phyloP scores from a whole-genome alignment of 2,797 vertebrate species.

The Pteronotus mesoamericanus region DNA sequence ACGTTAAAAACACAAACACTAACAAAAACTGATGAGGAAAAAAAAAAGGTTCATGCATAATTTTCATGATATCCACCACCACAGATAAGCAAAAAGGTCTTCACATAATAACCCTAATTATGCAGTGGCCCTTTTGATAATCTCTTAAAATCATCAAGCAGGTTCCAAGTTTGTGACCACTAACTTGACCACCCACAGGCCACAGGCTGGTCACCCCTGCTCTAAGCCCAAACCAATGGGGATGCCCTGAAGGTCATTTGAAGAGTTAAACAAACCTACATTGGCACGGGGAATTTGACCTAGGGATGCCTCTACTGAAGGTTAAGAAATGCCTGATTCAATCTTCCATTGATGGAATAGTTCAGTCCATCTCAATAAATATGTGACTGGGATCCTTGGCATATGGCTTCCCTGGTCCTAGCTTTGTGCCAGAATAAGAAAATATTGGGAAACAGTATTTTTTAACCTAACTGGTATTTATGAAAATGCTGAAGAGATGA shows the following conservation, averaged over 20 bases:
- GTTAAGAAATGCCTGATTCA: neutral
- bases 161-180: too few relatives aligned
- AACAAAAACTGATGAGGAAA: too few relatives aligned
- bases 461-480: neutral
- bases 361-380: constrained; percentile 1
- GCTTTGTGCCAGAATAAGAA: neutral
- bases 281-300: neutral
- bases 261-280: neutral
- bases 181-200: too few relatives aligned
- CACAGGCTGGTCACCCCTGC: too few relatives aligned
- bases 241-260: neutral
- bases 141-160: too few relatives aligned
- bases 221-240: neutral
- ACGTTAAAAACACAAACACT: too few relatives aligned
- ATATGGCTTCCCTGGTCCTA: neutral
- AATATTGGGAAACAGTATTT: neutral
- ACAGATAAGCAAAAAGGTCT: too few relatives aligned
- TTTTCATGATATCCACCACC: too few relatives aligned
- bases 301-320: neutral
- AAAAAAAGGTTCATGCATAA: too few relatives aligned
- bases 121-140: too few relatives aligned
- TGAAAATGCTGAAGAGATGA: constrained; percentile 4
- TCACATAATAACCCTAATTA: too few relatives aligned
- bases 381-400: neutral
- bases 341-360: neutral